A percentile compares a stretch with the other conserved stretches of the same genome.
phyloP scores from a whole-genome alignment of 2,113 vertebrate genomes.

The Saccopteryx leptura region DNA sequence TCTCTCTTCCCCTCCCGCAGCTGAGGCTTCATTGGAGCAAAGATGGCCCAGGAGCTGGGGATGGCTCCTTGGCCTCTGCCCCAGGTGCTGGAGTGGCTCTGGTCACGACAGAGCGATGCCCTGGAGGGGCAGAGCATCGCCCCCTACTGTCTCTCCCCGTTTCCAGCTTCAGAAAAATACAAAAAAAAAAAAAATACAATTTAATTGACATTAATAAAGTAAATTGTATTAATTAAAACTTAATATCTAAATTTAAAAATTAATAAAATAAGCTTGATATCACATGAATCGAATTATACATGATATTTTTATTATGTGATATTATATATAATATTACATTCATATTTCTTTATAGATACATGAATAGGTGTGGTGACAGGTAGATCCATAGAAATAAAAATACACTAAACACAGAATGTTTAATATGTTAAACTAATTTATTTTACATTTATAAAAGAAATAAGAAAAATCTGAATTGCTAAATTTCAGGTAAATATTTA shows the following conservation, averaged over 20 bases:
- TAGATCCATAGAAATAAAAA: not conserved
- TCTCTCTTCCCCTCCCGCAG: too few species aligned
- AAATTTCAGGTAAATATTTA: not conserved
- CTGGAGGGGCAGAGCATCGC: too few species aligned
- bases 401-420: not conserved
- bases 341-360: not conserved
- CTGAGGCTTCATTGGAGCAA: too few species aligned
- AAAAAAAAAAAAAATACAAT: not conserved
- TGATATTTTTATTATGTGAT: not conserved
- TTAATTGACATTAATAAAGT: not conserved
- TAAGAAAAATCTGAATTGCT: not conserved
- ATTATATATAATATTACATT: not conserved
- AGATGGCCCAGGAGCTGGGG: too few species aligned
- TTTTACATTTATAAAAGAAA: not conserved
- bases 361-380: not conserved
- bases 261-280: not conserved
- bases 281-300: not conserved
- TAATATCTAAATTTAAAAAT: not conserved
- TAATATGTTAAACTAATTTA: not conserved
- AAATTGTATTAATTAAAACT: not conserved
- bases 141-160: too few species aligned
- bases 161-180: too few species aligned
- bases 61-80: too few species aligned
- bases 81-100: too few species aligned
- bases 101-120: too few species aligned